Conservation (phyloP, 2,888 invertebrate species). For the Willowsia nigromaculata region DNA sequence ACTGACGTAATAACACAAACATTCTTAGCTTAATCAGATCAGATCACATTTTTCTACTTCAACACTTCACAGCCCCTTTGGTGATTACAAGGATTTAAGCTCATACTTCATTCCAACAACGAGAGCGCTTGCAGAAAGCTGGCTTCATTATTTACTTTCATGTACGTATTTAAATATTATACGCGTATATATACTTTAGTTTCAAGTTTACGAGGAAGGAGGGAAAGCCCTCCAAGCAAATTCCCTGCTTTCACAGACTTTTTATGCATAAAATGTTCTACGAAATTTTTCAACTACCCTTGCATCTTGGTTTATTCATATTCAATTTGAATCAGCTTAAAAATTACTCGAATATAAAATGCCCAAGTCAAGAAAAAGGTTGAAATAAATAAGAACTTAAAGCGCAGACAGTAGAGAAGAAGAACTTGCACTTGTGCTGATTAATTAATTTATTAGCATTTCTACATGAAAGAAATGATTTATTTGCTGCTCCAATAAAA, state of each 20-base stretch:
- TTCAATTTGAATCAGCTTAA: constrained; percentile 22
- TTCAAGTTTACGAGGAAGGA: constrained; percentile 58
- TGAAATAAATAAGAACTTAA: background rate
- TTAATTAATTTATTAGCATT: constrained; percentile 67
- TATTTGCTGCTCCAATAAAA: constrained; percentile 69
- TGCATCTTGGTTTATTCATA: background rate
- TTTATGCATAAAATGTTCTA: background rate
- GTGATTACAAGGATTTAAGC: constrained; percentile 5
- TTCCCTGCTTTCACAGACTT: constrained; percentile 24
- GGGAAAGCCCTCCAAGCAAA: constrained; percentile 57
- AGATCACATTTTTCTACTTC: constrained; percentile 55
- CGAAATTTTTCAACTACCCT: background rate
- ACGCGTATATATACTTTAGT: background rate
- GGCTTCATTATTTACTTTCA: background rate
- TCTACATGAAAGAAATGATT: constrained; percentile 59
- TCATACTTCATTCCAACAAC: constrained; percentile 13
- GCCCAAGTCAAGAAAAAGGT: background rate
- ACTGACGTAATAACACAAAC: background rate
- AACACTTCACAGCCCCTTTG: constrained; percentile 44
- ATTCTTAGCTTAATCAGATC: constrained; percentile 34
- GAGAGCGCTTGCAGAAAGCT: background rate
- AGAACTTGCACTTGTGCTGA: constrained; percentile 62
- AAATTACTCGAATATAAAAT: background rate
- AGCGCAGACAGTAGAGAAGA: background rate
- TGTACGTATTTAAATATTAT: background rate